Evolutionary conservation across 2,113 vertebrate genomes (phyloP), one percentile per base, ranked within the genome.

Genomic region (Bujurquina vittata): DNA sequence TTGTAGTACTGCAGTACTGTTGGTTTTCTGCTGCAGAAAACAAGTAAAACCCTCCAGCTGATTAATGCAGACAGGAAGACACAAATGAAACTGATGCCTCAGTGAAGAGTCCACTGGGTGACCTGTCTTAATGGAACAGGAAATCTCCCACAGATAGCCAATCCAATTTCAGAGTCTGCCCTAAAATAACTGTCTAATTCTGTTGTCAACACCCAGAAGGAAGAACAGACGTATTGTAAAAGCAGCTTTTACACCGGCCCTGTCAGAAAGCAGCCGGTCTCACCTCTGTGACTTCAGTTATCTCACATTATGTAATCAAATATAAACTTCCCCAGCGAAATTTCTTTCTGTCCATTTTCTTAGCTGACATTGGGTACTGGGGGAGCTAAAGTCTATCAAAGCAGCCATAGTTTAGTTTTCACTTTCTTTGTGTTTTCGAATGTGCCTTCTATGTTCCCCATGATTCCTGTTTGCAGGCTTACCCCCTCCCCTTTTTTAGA

Each of bases 161-260:
- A 75, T 81, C 69, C 83, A 26, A 63, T 86, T 62, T 74, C 33
- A 83, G 49, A 55, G 33, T n/a, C 14, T 22, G 60, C n/a, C 61
- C 78, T 54, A 81, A 85, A 83, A 86, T 85, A 82, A 55, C 57
- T 8, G 33, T 52, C 26, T 79, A 59, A 73, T 63, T 49, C 26
- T 7, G 22, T 22, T 20, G 4, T 37, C 59, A 55, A 43, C 26
- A 20, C 23, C 35, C 37, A 75, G 79, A 46, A 37, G 18, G 20
- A 49, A 37, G 26, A 63, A 59, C 22, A 14, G 35, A 26, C n/a
- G 54, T 33, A 58, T 35, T 55, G 55, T 23, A 59, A 59, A 43
- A 55, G 9, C 15, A 37, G 58, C 37, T 20, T 74, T 57, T 56
- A 22, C 54, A 26, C 31, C 8, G 10, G 17, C 10, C n/a, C 7